These are phyloP conservation scores for Pantala flavescens DNA, from an alignment of 1,140 invertebrate genomes.

Conservation along the genomic window DNA sequence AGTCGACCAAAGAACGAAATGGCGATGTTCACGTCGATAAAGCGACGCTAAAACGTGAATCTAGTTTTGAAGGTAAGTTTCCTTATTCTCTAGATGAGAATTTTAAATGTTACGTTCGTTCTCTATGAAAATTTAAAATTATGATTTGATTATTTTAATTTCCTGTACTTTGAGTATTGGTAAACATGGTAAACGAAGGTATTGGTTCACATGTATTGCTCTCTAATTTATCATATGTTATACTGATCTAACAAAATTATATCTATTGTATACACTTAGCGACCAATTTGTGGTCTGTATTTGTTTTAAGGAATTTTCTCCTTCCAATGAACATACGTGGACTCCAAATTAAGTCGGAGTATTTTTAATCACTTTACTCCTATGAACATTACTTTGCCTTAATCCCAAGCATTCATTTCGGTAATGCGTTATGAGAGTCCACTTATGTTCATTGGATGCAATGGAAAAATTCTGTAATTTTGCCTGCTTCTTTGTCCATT, in stretches of 20 bases:
- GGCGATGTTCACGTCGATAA: not conserved
- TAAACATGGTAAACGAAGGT: not conserved
- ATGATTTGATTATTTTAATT: not conserved
- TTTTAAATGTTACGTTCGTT: not conserved
- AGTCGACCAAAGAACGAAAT: not conserved
- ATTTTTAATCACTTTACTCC: not conserved
- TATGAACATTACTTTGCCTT: too few species aligned
- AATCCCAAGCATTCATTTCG: not conserved
- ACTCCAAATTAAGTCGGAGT: not conserved
- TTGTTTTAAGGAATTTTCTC: not conserved
- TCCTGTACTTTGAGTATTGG: not conserved
- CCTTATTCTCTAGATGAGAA: not conserved
- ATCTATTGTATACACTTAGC: too few species aligned
- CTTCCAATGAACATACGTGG: not conserved
- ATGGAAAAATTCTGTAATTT: conserved; percentile 8
- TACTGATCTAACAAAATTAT: too few species aligned
- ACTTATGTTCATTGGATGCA: not conserved
- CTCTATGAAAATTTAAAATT: not conserved
- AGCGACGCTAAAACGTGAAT: not conserved
- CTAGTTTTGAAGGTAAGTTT: not conserved
- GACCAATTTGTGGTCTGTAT: too few species aligned
- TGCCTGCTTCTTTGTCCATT: conserved; percentile 8
- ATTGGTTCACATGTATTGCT: not conserved
- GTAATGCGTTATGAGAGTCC: not conserved
- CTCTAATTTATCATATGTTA: not conserved